Evolutionary conservation across 2,888 invertebrate species (phyloP).

Genomic region (Acanthosepion lycidas): DNA sequence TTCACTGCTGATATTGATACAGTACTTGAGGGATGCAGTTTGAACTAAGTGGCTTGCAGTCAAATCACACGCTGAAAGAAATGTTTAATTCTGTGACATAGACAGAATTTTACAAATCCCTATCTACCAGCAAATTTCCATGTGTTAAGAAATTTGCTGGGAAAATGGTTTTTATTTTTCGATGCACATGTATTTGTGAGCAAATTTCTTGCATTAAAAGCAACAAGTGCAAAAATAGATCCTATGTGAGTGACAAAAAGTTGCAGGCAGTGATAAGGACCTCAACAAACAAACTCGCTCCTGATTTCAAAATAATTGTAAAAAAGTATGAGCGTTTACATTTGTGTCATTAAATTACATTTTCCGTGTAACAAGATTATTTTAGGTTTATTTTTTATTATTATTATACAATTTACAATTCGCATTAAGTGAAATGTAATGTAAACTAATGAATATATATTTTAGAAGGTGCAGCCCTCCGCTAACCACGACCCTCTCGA

Average conservation of each 20-base stretch:
- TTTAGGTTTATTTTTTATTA: no score
- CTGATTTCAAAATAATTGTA: background rate
- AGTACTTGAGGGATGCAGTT: background rate
- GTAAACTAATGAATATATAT: no score
- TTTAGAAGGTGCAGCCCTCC: no score
- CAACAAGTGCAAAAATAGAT: background rate
- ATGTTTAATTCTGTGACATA: no score
- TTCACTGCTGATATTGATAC: no score
- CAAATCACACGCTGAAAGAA: no score
- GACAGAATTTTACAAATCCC: background rate
- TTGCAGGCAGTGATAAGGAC: background rate
- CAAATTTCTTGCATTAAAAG: background rate
- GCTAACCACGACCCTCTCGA: no score
- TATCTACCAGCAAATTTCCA: background rate
- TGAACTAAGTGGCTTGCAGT: background rate
- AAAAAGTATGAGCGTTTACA: no score
- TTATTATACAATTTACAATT: no score
- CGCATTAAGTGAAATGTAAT: no score
- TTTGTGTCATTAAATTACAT: no score
- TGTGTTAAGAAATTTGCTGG: constrained; percentile 34
- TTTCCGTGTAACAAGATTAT: no score
- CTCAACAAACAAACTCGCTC: background rate
- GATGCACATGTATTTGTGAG: constrained; percentile 2
- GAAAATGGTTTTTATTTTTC: background rate
- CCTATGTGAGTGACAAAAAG: background rate